These are phyloP conservation scores for Heterodera filipjevi DNA, from an alignment of 2,888 invertebrate genomes.

Conservation along the genomic window DNA sequence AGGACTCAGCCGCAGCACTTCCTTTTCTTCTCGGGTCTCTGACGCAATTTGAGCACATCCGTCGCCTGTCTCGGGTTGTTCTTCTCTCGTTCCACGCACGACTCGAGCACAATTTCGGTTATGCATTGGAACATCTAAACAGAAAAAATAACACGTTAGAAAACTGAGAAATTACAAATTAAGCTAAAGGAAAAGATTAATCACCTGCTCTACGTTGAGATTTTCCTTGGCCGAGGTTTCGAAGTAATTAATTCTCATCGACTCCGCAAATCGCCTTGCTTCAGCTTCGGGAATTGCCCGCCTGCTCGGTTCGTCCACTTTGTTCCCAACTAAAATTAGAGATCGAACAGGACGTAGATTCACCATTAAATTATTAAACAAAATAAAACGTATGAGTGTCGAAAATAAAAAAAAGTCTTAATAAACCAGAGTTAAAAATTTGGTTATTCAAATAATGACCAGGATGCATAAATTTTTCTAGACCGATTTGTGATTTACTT, in stretches of 20 bases:
- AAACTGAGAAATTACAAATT: not conserved
- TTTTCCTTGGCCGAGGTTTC: constrained; percentile 97
- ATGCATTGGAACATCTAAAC: constrained; percentile 77
- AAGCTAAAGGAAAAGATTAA: too few relatives aligned
- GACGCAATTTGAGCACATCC: constrained; percentile 6
- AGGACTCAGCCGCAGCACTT: constrained; percentile 2
- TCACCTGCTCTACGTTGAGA: constrained; percentile 98
- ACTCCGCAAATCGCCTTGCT: constrained; percentile 92
- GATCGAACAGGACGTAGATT: too few relatives aligned
- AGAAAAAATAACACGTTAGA: constrained; percentile 73
- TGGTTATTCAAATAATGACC: too few relatives aligned
- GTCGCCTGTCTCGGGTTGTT: constrained; percentile 16
- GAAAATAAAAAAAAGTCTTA: too few relatives aligned
- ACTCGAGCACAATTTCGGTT: constrained; percentile 80
- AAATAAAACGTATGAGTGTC: too few relatives aligned
- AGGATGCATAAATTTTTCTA: too few relatives aligned
- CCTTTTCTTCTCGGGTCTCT: constrained; percentile 3
- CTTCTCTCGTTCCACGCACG: constrained; percentile 71
- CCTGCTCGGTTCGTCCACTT: constrained; percentile 88
- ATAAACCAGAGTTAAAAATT: too few relatives aligned
- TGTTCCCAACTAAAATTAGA: constrained; percentile 79
- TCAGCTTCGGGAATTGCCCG: constrained; percentile 96
- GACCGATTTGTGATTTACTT: too few relatives aligned
- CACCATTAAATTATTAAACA: too few relatives aligned
- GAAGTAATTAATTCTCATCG: constrained; percentile 94